Conservation (phyloP, 2,797 vertebrate species). For the Crypturellus tataupa region DNA sequence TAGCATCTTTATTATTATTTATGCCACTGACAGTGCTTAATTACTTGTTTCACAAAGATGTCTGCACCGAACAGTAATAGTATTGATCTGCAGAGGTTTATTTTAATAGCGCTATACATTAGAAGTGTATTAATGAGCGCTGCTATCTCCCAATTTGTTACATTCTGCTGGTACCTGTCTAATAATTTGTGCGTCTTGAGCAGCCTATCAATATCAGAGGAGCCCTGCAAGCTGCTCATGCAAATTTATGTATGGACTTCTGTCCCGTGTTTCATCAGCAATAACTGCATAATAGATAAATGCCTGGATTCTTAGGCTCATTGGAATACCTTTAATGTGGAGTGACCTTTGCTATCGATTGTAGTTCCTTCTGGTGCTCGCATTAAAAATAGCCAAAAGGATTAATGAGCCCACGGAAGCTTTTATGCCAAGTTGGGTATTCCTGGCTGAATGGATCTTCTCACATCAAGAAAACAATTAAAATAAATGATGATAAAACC, state of each 20-base stretch:
- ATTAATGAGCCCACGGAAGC: conserved; percentile 48
- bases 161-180: background rate
- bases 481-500: background rate
- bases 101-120: background rate
- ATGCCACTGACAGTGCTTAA: background rate
- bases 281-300: conserved; percentile 45
- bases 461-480: conserved; percentile 6
- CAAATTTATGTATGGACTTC: background rate
- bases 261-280: conserved; percentile 29
- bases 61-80: background rate
- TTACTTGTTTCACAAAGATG: background rate
- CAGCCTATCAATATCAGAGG: background rate
- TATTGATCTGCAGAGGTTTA: conserved; percentile 25
- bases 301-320: conserved; percentile 36
- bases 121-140: conserved; percentile 31
- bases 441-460: conserved; percentile 27
- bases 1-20: background rate
- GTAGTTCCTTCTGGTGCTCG: conserved; percentile 19
- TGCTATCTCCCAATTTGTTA: background rate
- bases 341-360: conserved; percentile 50
- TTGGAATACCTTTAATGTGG: conserved; percentile 50
- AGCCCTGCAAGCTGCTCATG: background rate
- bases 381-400: conserved; percentile 59
- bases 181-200: background rate
- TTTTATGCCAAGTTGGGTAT: conserved; percentile 29